These are phyloP conservation scores for Pelobates fuscus DNA, from an alignment of 2,113 vertebrate genomes.

Conservation along the genomic window DNA sequence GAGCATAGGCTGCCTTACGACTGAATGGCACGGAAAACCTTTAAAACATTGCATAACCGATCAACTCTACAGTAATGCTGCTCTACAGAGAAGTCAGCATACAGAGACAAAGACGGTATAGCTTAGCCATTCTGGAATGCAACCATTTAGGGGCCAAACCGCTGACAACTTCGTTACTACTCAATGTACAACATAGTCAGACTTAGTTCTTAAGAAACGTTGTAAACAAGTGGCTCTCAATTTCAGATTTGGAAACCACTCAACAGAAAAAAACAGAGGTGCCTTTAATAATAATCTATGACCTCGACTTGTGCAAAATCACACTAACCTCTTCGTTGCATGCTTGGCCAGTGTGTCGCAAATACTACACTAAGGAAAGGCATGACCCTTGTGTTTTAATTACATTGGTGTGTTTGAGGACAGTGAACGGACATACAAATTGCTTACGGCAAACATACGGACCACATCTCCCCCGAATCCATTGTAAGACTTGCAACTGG, in stretches of 20 bases:
- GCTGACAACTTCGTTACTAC: neutral
- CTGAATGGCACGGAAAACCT: conserved; percentile 33
- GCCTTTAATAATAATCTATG: conserved; percentile 1
- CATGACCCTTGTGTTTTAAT: neutral
- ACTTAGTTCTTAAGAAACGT: neutral
- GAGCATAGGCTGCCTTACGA: conserved; percentile 5
- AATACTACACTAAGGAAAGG: conserved; percentile 30
- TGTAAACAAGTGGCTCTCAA: neutral
- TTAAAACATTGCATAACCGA: neutral
- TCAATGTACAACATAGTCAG: neutral
- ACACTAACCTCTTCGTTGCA: conserved; percentile 35
- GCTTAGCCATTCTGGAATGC: neutral
- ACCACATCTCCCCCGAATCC: conserved; percentile 1
- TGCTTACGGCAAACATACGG: neutral
- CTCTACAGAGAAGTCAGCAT: neutral
- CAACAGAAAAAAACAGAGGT: conserved; percentile 11
- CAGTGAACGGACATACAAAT: conserved; percentile 20
- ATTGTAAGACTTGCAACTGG: neutral
- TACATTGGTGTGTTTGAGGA: conserved; percentile 32
- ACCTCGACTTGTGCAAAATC: conserved; percentile 37
- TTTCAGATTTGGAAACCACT: neutral
- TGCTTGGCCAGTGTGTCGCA: conserved; percentile 27
- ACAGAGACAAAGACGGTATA: neutral
- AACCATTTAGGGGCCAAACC: neutral
- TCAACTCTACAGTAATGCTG: neutral